Percentiles rank a stretch among this genome's conserved stretches.
phyloP scores from a whole-genome alignment of 2,888 invertebrate species.

The Thymelicus acteon region DNA sequence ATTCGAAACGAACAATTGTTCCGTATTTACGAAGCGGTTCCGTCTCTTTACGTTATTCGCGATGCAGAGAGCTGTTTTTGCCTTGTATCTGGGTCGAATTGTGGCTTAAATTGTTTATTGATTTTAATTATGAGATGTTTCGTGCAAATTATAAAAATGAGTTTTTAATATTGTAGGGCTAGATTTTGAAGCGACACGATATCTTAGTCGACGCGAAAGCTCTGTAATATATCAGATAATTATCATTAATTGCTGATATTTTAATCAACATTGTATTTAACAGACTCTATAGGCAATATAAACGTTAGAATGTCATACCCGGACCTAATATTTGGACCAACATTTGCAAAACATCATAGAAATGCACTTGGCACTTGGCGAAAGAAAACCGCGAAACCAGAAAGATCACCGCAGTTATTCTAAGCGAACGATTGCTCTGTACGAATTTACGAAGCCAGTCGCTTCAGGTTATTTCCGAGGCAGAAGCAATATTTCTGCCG shows the following conservation, averaged over 20 bases:
- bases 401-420: slow-evolving; percentile 32
- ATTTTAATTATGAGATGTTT: too few species aligned
- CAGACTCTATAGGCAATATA: too few species aligned
- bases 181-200: too few species aligned
- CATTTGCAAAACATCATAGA: neutral
- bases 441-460: slow-evolving; percentile 31
- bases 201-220: too few species aligned
- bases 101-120: neutral
- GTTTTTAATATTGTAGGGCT: too few species aligned
- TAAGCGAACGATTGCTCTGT: slow-evolving; percentile 28
- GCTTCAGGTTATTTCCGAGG: slow-evolving; percentile 35
- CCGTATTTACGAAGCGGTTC: slow-evolving; percentile 30
- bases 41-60: slow-evolving; percentile 33
- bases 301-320: too few species aligned
- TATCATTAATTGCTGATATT: too few species aligned
- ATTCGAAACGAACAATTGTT: slow-evolving; percentile 33
- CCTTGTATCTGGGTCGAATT: slow-evolving; percentile 10
- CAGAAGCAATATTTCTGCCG: slow-evolving; percentile 29
- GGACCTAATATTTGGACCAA: neutral
- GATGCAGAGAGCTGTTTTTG: slow-evolving; percentile 24
- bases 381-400: slow-evolving; percentile 23
- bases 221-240: too few species aligned
- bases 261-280: too few species aligned
- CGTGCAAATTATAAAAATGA: too few species aligned
- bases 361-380: neutral